A percentile compares a stretch with the other conserved stretches of the same genome.
phyloP scores from a whole-genome alignment of 2,113 vertebrate genomes.

The Amblyornis subalaris region DNA sequence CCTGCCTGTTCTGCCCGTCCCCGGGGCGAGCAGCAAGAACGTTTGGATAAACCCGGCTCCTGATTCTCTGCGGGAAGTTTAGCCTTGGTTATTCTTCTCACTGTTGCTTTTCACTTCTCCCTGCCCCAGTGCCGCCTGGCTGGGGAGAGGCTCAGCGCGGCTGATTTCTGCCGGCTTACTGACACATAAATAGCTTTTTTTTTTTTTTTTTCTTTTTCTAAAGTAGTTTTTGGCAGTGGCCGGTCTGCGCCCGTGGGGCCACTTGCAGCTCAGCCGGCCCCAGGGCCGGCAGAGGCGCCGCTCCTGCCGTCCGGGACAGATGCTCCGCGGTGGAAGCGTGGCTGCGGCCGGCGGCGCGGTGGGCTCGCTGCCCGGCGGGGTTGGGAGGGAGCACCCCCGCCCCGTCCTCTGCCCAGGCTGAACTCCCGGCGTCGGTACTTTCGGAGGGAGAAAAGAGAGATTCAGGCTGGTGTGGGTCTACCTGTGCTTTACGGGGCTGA shows the following conservation, averaged over 20 bases:
- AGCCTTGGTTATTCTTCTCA: background rate
- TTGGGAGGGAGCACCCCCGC: fast-evolving
- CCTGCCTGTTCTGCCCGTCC: background rate
- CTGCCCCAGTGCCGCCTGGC: background rate
- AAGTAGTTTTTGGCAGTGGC: background rate
- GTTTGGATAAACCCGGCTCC: background rate
- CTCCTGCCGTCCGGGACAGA: background rate
- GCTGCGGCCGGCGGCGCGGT: background rate
- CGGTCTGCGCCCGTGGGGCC: background rate
- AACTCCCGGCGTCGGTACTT: background rate
- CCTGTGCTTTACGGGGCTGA: background rate
- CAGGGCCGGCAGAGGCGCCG: background rate
- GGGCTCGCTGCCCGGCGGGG: background rate
- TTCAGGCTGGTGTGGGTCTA: background rate
- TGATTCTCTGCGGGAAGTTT: background rate
- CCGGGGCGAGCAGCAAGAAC: background rate
- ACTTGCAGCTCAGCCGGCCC: background rate
- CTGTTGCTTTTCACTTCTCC: background rate
- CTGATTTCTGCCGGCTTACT: background rate
- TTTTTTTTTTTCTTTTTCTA: no score
- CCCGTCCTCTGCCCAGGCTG: background rate
- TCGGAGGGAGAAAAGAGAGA: background rate
- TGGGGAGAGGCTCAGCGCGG: background rate
- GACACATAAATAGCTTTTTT: background rate
- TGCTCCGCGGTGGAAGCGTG: no score